These are phyloP conservation scores for Agapornis roseicollis DNA, from an alignment of 2,113 vertebrate species.

Conservation along the genomic window DNA sequence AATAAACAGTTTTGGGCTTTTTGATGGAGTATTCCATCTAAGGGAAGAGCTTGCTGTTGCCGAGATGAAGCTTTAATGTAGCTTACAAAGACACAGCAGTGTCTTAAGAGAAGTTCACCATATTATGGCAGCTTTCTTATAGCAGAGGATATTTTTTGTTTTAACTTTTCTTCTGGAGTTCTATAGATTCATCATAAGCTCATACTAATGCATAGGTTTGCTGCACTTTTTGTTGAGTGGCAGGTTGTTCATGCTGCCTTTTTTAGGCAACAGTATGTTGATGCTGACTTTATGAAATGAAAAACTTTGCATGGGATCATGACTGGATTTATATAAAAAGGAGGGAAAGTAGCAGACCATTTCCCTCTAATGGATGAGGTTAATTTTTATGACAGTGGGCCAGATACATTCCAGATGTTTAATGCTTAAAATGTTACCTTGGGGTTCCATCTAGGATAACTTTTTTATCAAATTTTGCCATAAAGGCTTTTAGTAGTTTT, in stretches of 20 bases:
- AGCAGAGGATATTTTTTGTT: not conserved
- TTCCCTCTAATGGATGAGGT: conserved; percentile 15
- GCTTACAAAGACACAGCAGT: not conserved
- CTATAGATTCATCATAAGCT: not conserved
- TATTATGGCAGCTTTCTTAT: not conserved
- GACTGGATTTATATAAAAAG: conserved; percentile 52
- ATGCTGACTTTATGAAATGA: conserved; percentile 1
- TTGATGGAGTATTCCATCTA: not conserved
- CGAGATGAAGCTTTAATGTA: not conserved
- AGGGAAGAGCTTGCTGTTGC: not conserved
- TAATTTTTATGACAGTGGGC: conserved; percentile 47
- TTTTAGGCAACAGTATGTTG: not conserved
- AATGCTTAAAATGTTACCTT: conserved; percentile 43
- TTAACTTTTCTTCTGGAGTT: not conserved
- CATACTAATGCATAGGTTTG: not conserved
- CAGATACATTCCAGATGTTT: conserved; percentile 49
- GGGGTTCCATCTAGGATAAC: not conserved
- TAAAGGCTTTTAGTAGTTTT: not conserved
- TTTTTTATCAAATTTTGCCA: not conserved
- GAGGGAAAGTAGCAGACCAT: conserved; percentile 3
- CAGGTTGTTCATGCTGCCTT: not conserved
- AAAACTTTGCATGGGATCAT: not conserved
- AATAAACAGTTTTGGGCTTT: not conserved
- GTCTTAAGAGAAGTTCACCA: not conserved
- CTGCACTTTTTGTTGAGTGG: not conserved